Evolutionary conservation across 2,113 vertebrate genomes (phyloP), one percentile per base, ranked within the genome.

Genomic region (Takifugu bimaculatus): DNA sequence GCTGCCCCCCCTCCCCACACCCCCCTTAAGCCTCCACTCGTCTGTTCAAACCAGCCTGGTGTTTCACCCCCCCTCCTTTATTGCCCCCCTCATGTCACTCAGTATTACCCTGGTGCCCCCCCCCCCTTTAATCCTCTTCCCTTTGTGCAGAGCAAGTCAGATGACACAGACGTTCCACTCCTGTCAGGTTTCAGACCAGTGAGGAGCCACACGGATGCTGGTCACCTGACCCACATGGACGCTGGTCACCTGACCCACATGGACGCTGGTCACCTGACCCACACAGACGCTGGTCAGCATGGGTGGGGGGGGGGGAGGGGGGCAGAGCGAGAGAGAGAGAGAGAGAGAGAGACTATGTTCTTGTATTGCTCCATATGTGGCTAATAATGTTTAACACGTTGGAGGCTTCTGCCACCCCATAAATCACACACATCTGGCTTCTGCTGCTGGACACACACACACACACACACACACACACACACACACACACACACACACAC

Each of bases 341-440:
- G 20, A 20, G 20, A 20, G 20, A 20, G 20, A 20, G 20, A 20
- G 20, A 20, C 20, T 20, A 20, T 20, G 20, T 20, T 20, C 20
- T 20, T 20, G 20, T 20, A 43, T 28, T n/a, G 47, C 70, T 58
- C 75, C 84, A 80, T 84, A 81, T 78, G 79, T 65, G 64, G 74
- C 60, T 83, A 70, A 85, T 85, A 80, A 87, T 74, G 69, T 80
- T 72, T 58, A 85, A 75, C 79, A 81, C 67, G 25, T 82, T 62
- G 68, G 72, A 77, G 69, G 83, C 69, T 73, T 72, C 84, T 82
- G 75, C 68, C 77, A 75, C 72, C 57, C 70, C 68, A 76, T 82
- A 83, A 84, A 87, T 86, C 81, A 77, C 61, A 73, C 78, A 79
- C 85, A 88, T 82, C 79, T 89, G 87, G 68, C 50, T 13, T 47